Conservation (phyloP, 2,113 vertebrate species). For the Salvator merianae region DNA sequence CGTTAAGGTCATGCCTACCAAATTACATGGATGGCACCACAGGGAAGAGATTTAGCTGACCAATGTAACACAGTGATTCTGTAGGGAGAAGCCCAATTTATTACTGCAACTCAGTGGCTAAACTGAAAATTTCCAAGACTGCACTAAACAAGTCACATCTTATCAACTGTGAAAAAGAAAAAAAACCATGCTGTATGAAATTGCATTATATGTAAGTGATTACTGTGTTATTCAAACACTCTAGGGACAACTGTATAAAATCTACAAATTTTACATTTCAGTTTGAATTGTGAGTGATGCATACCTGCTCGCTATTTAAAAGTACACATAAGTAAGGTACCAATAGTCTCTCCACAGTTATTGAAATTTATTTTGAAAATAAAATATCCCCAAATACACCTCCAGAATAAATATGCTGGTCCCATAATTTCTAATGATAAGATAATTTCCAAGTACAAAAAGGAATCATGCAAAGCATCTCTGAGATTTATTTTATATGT, state of each 20-base stretch:
- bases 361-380: neutral
- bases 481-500: neutral
- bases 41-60: too few relatives aligned
- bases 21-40: too few relatives aligned
- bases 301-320: neutral
- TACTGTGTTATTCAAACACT: too few relatives aligned
- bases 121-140: too few relatives aligned
- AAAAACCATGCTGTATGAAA: too few relatives aligned
- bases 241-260: neutral
- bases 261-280: neutral
- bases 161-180: too few relatives aligned
- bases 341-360: neutral
- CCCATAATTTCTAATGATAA: neutral
- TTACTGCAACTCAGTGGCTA: too few relatives aligned
- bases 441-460: neutral
- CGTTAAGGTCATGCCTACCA: too few relatives aligned
- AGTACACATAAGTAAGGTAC: neutral
- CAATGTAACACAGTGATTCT: too few relatives aligned
- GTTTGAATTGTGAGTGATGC: neutral
- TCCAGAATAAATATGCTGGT: neutral
- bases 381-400: neutral
- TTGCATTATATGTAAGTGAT: too few relatives aligned
- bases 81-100: too few relatives aligned
- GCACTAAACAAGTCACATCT: too few relatives aligned
- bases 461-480: neutral